These are phyloP conservation scores for Bactericera cockerelli DNA, from an alignment of 1,140 invertebrate species.

Conservation along the genomic window DNA sequence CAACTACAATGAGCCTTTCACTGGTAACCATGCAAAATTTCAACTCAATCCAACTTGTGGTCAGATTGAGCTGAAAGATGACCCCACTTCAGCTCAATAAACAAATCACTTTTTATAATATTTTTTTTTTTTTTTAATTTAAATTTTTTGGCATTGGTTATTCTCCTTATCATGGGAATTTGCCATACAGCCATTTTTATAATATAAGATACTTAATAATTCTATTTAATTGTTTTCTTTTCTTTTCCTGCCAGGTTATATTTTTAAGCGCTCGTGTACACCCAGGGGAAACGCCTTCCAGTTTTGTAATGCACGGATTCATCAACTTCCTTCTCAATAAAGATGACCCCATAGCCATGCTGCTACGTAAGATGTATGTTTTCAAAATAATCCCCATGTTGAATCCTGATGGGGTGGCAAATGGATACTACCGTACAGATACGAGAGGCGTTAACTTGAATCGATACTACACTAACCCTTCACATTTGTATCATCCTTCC, in stretches of 20 bases:
- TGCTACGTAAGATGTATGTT: constrained; percentile 60
- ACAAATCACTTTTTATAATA: too few relatives aligned
- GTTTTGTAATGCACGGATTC: constrained; percentile 86
- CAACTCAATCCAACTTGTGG: too few relatives aligned
- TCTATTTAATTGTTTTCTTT: constrained; percentile 11
- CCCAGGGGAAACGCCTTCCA: constrained; percentile 85
- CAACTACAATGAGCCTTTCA: too few relatives aligned
- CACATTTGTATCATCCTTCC: constrained; percentile 56
- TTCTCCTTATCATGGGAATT: too few relatives aligned
- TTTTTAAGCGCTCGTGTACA: constrained; percentile 83
- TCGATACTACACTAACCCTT: constrained; percentile 65
- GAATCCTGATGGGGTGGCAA: constrained; percentile 83
- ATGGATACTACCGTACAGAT: constrained; percentile 79
- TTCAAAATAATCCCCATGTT: constrained; percentile 87
- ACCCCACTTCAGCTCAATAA: too few relatives aligned
- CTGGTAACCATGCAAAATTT: too few relatives aligned
- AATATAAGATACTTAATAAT: too few relatives aligned
- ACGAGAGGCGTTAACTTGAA: constrained; percentile 80
- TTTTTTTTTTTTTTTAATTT: too few relatives aligned
- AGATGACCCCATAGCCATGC: constrained; percentile 53
- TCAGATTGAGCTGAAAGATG: too few relatives aligned
- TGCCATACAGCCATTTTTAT: too few relatives aligned
- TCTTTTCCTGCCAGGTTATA: constrained; percentile 56
- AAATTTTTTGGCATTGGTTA: too few relatives aligned
- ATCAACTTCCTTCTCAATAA: constrained; percentile 58